Evolutionary conservation across 2,113 vertebrate genomes (phyloP).

Genomic region (Candoia aspera): DNA sequence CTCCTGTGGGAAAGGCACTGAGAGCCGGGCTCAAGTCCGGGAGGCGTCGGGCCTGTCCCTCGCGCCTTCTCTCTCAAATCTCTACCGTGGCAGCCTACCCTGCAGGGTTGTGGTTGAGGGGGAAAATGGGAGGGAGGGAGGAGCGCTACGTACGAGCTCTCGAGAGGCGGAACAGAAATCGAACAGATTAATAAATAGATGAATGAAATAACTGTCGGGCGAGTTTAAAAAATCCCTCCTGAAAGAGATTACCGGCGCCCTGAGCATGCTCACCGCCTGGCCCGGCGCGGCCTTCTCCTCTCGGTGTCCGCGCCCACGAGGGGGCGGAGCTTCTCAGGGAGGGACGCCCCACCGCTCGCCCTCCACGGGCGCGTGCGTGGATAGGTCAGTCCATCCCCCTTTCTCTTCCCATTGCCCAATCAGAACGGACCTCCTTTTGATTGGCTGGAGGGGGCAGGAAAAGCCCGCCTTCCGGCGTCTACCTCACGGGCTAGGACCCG

Average conservation of each 20-base stretch:
- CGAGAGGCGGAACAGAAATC: neutral
- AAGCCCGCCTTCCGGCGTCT: neutral
- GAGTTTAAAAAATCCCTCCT: no score
- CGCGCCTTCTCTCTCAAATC: neutral
- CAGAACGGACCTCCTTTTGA: neutral
- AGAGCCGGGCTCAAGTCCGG: neutral
- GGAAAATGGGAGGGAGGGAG: neutral
- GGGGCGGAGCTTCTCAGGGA: neutral
- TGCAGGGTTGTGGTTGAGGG: neutral
- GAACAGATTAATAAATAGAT: neutral
- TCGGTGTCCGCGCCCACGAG: neutral
- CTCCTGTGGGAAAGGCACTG: neutral
- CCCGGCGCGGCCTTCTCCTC: neutral
- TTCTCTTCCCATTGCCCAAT: neutral
- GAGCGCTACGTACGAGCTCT: neutral
- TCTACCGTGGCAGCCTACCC: neutral
- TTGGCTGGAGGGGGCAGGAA: neutral
- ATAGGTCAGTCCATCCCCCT: neutral
- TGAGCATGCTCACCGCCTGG: rapidly evolving
- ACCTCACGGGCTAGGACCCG: neutral
- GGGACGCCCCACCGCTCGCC: neutral
- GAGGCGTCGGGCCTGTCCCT: neutral
- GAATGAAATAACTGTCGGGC: neutral
- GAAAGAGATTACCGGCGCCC: no score
- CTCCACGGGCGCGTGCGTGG: neutral